A percentile compares a stretch with the other conserved stretches of the same genome.
phyloP scores from a whole-genome alignment of 2,797 vertebrate species.

The Arctocebus calabarensis region DNA sequence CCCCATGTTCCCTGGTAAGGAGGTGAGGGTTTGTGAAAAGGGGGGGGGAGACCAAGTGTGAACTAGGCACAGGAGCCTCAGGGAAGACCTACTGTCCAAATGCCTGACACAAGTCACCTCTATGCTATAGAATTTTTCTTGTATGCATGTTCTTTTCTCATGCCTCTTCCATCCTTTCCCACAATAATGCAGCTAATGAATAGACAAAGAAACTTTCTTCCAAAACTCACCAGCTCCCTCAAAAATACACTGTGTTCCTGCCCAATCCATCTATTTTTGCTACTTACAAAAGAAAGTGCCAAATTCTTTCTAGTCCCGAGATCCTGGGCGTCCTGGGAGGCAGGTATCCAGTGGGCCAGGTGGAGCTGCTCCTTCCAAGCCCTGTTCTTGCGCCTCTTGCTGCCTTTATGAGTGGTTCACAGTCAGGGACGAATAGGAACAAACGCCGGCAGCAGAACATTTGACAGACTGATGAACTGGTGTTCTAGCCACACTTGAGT shows the following conservation, averaged over 20 bases:
- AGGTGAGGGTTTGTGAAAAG: background rate
- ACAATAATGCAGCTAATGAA: accelerated
- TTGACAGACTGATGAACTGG: accelerated
- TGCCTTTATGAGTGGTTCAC: background rate
- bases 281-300: background rate
- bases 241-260: too few species aligned
- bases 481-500: background rate
- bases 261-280: background rate
- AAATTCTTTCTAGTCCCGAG: background rate
- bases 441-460: accelerated
- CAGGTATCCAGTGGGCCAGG: accelerated
- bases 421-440: background rate
- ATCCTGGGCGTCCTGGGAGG: background rate
- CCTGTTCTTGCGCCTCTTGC: background rate
- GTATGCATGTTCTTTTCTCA: background rate
- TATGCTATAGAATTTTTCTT: too few species aligned
- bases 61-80: background rate
- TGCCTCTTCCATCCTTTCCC: background rate
- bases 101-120: background rate
- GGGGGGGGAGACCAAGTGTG: too few species aligned
- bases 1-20: background rate
- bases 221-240: background rate
- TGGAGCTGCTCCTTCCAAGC: accelerated
- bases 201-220: background rate
- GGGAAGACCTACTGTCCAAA: too few species aligned